A percentile compares a stretch with the other conserved stretches of the same genome.
phyloP scores from a whole-genome alignment of 1,140 invertebrate genomes.

The Drosophila auraria region DNA sequence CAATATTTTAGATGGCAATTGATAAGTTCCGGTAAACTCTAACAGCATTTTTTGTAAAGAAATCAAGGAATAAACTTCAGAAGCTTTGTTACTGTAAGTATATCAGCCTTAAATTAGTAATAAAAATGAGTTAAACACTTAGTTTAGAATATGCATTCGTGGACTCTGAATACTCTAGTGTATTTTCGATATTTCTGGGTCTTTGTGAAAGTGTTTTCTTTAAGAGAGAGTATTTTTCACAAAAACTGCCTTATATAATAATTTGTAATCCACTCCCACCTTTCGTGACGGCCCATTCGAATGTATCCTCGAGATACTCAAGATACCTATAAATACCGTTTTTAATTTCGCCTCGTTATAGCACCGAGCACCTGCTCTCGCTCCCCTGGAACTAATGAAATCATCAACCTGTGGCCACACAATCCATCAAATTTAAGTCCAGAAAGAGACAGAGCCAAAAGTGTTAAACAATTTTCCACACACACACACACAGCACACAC shows the following conservation, averaged over 20 bases:
- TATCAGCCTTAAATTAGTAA: background rate
- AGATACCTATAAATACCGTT: slow-evolving; percentile 8
- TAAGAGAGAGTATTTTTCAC: too few species aligned
- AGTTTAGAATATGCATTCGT: too few species aligned
- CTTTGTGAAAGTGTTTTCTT: background rate
- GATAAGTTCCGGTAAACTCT: too few species aligned
- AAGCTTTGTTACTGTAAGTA: background rate
- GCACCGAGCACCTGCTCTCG: slow-evolving; percentile 15
- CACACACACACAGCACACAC: slow-evolving; percentile 7
- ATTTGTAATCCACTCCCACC: background rate
- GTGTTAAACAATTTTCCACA: slow-evolving; percentile 71
- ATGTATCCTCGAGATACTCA: background rate
- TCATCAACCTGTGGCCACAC: slow-evolving; percentile 65
- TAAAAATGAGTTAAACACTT: too few species aligned
- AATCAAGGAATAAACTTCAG: background rate
- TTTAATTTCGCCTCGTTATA: slow-evolving; percentile 35
- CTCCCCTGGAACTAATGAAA: slow-evolving; percentile 58
- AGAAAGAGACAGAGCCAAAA: slow-evolving; percentile 46
- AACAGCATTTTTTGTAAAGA: background rate
- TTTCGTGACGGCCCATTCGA: background rate
- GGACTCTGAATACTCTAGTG: too few species aligned
- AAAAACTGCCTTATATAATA: slow-evolving; percentile 8
- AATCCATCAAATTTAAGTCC: slow-evolving; percentile 63
- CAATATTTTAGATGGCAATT: slow-evolving; percentile 1
- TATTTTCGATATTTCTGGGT: background rate